Evolutionary conservation across 2,797 vertebrate genomes (phyloP).

Genomic region (Serranus cabrilla): DNA sequence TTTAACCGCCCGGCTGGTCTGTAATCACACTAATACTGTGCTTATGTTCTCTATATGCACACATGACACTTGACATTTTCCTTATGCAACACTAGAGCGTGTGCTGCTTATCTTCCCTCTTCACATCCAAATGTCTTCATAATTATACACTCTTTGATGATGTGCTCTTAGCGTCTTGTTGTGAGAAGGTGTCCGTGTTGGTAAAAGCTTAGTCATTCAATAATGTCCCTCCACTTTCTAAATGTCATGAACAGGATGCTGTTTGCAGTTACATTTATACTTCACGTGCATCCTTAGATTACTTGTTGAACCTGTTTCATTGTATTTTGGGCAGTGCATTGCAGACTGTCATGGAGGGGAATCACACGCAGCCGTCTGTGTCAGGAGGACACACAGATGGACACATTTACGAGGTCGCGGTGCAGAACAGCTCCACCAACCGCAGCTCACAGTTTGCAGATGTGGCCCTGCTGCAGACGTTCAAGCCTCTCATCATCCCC

Average conservation of each 20-base stretch:
- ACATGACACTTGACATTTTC: too few species aligned
- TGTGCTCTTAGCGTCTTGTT: background rate
- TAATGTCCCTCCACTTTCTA: slow-evolving; percentile 16
- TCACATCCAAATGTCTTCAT: slow-evolving; percentile 30
- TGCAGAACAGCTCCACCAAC: slow-evolving; percentile 75
- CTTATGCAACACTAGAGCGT: background rate
- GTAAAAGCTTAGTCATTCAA: slow-evolving; percentile 29
- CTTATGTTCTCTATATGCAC: background rate
- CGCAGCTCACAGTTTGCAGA: slow-evolving; percentile 81
- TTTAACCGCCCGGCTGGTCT: background rate
- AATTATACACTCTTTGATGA: slow-evolving; percentile 6
- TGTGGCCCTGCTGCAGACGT: slow-evolving; percentile 81
- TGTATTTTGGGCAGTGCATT: slow-evolving; percentile 22
- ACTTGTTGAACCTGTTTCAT: background rate
- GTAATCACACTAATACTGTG: background rate
- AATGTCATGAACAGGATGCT: slow-evolving; percentile 36
- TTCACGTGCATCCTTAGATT: background rate
- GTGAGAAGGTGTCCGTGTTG: slow-evolving; percentile 11
- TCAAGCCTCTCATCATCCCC: slow-evolving; percentile 83
- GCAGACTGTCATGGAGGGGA: slow-evolving; percentile 72
- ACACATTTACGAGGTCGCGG: slow-evolving; percentile 69
- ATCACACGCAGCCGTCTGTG: slow-evolving; percentile 39
- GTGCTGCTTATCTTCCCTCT: background rate
- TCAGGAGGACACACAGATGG: slow-evolving; percentile 39
- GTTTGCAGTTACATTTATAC: background rate